A percentile compares a stretch with the other conserved stretches of the same genome.
Conservation (phyloP, 2,113 vertebrate genomes). For the Tamias sibiricus region DNA sequence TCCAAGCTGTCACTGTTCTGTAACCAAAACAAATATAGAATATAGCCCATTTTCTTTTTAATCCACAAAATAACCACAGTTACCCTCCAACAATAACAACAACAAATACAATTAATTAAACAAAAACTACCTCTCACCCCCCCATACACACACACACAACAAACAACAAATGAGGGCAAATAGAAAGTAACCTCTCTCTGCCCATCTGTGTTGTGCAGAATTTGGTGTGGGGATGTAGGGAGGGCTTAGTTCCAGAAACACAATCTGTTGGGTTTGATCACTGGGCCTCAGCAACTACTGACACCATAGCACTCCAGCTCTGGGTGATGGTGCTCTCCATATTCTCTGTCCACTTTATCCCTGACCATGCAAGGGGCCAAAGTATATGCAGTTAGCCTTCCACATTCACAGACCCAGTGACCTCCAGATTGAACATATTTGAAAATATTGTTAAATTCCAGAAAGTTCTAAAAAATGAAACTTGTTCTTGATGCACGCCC, state of each 20-base stretch:
- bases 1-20: background rate
- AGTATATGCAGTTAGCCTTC: fast-evolving
- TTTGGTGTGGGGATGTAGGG: background rate
- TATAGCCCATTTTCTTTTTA: background rate
- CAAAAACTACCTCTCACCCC: background rate
- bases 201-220: background rate
- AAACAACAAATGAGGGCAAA: background rate
- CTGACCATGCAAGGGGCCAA: background rate
- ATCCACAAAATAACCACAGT: background rate
- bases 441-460: background rate
- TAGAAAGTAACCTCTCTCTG: background rate
- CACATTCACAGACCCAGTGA: background rate
- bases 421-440: background rate
- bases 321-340: background rate
- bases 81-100: background rate
- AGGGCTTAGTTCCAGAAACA: background rate
- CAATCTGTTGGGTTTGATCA: background rate
- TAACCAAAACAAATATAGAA: background rate
- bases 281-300: background rate
- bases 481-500: background rate
- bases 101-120: background rate
- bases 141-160: no score
- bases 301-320: background rate
- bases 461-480: background rate
- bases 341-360: background rate